A percentile compares a stretch with the other conserved stretches of the same genome.
Evolutionary conservation across 1,140 invertebrate species (phyloP).

Genomic region (Heliconius hewitsoni): DNA sequence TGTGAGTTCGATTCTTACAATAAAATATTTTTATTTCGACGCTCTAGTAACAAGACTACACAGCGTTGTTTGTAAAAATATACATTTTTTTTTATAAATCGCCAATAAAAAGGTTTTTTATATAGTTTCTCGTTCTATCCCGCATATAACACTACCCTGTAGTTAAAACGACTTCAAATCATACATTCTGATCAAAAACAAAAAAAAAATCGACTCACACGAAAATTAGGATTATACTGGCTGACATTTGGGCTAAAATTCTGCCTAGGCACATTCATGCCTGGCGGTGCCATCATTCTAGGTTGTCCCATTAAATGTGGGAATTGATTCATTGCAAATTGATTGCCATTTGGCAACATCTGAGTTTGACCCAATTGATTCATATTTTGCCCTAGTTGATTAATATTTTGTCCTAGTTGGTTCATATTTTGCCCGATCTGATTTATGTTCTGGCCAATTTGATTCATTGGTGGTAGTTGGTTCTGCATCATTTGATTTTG

Average conservation of each 20-base stretch:
- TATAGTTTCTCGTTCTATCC: no score
- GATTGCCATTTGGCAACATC: constrained; percentile 51
- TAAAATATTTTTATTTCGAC: no score
- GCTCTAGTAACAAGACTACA: no score
- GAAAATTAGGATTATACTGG: constrained; percentile 71
- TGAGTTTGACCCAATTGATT: constrained; percentile 56
- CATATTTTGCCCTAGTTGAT: constrained; percentile 52
- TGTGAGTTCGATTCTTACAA: no score
- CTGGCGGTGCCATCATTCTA: constrained; percentile 67
- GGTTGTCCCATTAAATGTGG: constrained; percentile 64
- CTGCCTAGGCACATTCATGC: constrained; percentile 64
- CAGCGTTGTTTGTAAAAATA: no score
- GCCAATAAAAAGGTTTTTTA: no score
- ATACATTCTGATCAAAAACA: constrained; percentile 6
- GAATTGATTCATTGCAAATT: constrained; percentile 61
- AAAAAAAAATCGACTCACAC: constrained; percentile 56
- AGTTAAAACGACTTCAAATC: neutral
- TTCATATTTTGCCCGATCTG: constrained; percentile 46
- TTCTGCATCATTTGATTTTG: constrained; percentile 50
- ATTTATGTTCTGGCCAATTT: constrained; percentile 48
- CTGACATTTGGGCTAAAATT: constrained; percentile 66
- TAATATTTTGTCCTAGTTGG: constrained; percentile 50
- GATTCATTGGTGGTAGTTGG: constrained; percentile 33
- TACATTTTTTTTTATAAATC: no score
- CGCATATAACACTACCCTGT: no score